A percentile compares a stretch with the other conserved stretches of the same genome.
Evolutionary conservation across 1,140 invertebrate genomes (phyloP).

Genomic region (Frieseomelitta varia): DNA sequence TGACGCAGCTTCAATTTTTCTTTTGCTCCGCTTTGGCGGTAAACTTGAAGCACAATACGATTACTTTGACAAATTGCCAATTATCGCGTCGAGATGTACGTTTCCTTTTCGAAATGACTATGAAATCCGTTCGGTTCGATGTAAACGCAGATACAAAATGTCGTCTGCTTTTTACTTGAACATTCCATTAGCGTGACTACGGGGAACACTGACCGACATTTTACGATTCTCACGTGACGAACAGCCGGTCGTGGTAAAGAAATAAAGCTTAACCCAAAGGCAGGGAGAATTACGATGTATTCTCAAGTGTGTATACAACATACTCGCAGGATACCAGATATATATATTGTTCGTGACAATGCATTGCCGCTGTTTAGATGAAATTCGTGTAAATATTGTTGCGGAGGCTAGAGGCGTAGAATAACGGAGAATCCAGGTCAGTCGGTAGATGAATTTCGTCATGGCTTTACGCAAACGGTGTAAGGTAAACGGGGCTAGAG

Average conservation of each 20-base stretch:
- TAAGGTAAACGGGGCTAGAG: slow-evolving; percentile 40
- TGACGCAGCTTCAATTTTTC: neutral
- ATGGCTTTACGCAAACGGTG: slow-evolving; percentile 55
- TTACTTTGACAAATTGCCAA: neutral
- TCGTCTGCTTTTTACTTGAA: neutral
- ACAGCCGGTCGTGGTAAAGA: slow-evolving; percentile 32
- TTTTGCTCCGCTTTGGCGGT: neutral
- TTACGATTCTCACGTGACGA: slow-evolving; percentile 33
- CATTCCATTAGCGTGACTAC: neutral
- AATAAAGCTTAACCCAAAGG: slow-evolving; percentile 43
- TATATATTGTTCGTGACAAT: slow-evolving; percentile 41
- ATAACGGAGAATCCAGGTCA: slow-evolving; percentile 71
- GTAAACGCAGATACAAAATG: neutral
- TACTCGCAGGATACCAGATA: slow-evolving; percentile 34
- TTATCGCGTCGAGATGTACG: neutral
- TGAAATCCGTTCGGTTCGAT: neutral
- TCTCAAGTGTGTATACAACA: neutral
- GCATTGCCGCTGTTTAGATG: slow-evolving; percentile 58
- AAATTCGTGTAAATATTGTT: slow-evolving; percentile 66
- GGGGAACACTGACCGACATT: neutral
- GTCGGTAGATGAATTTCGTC: slow-evolving; percentile 68
- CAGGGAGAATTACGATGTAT: neutral
- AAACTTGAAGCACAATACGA: neutral
- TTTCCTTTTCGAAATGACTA: neutral
- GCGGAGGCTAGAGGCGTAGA: neutral